phyloP scores from a whole-genome alignment of 2,113 vertebrate genomes.

The Eolophus roseicapilla region DNA sequence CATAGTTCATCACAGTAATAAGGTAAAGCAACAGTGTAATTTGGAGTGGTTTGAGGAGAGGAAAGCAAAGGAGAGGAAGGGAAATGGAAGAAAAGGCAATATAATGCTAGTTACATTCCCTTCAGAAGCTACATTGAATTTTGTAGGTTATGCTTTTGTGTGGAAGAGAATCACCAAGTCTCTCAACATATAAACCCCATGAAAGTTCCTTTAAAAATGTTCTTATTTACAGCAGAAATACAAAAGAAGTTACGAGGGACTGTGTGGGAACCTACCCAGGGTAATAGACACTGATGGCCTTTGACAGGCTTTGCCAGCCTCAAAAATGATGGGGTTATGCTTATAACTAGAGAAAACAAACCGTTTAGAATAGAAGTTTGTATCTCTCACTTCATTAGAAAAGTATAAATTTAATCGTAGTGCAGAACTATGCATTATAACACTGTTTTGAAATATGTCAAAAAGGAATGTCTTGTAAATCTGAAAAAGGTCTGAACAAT shows the following conservation, averaged over 20 bases:
- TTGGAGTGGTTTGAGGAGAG: neutral
- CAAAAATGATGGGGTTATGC: neutral
- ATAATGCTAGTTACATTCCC: neutral
- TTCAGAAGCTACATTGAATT: neutral
- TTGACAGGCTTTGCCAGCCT: neutral
- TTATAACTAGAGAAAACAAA: neutral
- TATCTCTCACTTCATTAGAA: neutral
- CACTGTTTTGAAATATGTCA: neutral
- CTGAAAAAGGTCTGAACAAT: neutral
- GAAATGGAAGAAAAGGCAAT: neutral
- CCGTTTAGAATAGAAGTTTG: neutral
- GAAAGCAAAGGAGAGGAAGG: neutral
- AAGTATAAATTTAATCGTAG: neutral
- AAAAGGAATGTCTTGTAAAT: neutral
- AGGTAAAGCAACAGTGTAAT: neutral
- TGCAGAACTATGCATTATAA: neutral
- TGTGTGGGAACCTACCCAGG: neutral
- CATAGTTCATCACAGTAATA: neutral
- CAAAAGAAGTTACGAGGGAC: neutral
- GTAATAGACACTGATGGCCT: neutral
- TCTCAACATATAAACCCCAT: neutral
- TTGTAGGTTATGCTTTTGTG: neutral
- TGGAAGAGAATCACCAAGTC: neutral
- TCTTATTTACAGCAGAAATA: neutral
- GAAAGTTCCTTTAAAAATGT: neutral